Evolutionary conservation across 2,797 vertebrate species (phyloP), one percentile per base, ranked within the genome.

Genomic region (Alcedo atthis): DNA sequence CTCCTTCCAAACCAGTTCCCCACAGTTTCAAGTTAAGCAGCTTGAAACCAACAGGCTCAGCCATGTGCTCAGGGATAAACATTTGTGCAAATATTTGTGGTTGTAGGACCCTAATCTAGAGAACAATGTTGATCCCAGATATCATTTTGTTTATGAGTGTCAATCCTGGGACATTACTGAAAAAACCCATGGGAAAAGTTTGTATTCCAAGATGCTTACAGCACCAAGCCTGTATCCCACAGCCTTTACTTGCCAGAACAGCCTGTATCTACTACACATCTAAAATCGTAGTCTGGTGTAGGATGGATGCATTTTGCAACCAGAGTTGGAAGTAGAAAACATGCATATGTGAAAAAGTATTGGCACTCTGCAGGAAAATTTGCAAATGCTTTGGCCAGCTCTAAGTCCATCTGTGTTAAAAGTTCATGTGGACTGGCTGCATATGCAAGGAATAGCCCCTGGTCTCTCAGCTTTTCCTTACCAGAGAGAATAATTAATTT

Each of bases 41-140:
- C 70, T 57, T 73, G 68, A 75, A 62, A 28, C 12, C 4, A 15
- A 71, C 15, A 48, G 64, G 49, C 73, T 40, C 43, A 62, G 59
- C 55, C 76, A 53, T 58, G 46, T 78, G 62, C 63, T 81, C 42
- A 35, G 30, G 51, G 49, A 95, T 89, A 87, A 93, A 91, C 51
- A 81, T 1, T 80, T 75, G 37, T 59, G 54, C 69, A 95, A 87
- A 76, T 68, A 87, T 91, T 94, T 93, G 89, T 76, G 92, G 92
- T 82, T 7, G 2, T 0, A 55, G 33, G 62, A 55, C 33, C 21
- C 20, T 68, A 46, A 78, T 83, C 89, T 71, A n/a, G 69, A 85
- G 58, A 78, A 19, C 55, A 81, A 11, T 0, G 0, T 7, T 3
- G 4, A 64, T 40, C 62, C 73, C 76, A 90, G 91, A 78, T 66